Percentiles rank a stretch among this genome's conserved stretches.
These are phyloP conservation scores for Boulengerochromis microlepis DNA, from an alignment of 2,113 vertebrate genomes.

Conservation along the genomic window DNA sequence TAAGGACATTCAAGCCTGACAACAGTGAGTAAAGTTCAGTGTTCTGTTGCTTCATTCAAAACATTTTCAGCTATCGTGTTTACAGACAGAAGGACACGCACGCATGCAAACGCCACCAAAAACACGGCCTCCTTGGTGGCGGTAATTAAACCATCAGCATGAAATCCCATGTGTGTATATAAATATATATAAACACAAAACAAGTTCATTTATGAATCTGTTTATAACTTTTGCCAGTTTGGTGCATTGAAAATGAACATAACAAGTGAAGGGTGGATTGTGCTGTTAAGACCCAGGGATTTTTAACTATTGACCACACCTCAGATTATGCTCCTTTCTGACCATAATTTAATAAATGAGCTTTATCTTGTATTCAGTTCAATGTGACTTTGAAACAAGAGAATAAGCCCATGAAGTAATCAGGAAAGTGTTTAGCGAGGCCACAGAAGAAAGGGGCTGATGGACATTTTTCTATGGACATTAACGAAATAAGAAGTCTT, in stretches of 20 bases:
- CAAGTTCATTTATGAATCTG: neutral
- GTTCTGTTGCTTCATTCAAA: neutral
- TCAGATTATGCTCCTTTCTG: neutral
- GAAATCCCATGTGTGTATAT: neutral
- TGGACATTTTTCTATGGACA: neutral
- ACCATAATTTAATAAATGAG: neutral
- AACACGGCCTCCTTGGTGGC: rapidly evolving
- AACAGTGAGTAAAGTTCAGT: neutral
- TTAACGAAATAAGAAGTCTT: neutral
- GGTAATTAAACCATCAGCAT: neutral
- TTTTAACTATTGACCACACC: neutral
- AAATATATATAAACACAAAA: neutral
- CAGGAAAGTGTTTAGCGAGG: neutral
- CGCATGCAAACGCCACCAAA: rapidly evolving
- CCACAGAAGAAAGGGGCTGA: neutral
- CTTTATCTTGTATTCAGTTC: neutral
- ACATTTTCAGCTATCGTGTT: rapidly evolving
- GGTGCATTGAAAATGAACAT: neutral
- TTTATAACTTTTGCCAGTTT: neutral
- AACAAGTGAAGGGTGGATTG: neutral
- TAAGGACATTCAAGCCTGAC: slow-evolving; percentile 3
- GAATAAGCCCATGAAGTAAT: neutral
- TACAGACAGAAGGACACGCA: neutral
- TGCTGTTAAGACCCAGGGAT: neutral
- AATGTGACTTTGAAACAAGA: neutral